phyloP scores from a whole-genome alignment of 2,113 vertebrate species.

The Anguilla japonica region DNA sequence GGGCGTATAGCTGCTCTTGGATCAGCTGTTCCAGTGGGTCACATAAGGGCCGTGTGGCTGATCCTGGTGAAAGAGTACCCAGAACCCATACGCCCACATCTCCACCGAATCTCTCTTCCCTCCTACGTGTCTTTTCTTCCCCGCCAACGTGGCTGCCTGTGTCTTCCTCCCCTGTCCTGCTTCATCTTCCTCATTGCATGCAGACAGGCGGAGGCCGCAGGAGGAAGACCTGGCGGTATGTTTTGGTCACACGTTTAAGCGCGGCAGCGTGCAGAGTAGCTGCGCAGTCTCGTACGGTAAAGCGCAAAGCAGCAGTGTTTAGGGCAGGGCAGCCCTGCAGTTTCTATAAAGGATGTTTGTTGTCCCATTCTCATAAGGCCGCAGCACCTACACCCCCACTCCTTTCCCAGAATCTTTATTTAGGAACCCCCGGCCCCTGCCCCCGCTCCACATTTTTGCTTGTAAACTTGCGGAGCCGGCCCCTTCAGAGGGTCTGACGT shows the following conservation, averaged over 20 bases:
- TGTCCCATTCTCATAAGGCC: not conserved
- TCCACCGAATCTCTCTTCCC: not conserved
- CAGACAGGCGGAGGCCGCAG: not conserved
- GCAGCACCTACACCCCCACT: not conserved
- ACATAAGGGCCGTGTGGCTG: no score
- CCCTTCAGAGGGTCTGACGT: not conserved
- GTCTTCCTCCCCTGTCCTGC: not conserved
- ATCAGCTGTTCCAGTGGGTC: not conserved
- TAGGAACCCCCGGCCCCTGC: not conserved
- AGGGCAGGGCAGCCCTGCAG: not conserved
- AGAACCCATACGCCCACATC: not conserved
- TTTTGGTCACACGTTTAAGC: not conserved
- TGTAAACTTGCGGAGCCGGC: not conserved
- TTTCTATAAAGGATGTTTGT: not conserved
- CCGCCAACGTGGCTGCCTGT: not conserved
- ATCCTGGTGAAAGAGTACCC: not conserved
- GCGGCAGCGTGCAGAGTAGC: not conserved
- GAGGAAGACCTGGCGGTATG: not conserved
- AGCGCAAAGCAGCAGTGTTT: not conserved
- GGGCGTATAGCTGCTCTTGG: not conserved
- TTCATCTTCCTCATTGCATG: not conserved
- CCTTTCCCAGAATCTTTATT: not conserved
- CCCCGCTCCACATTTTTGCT: not conserved
- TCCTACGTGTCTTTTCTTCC: no score
- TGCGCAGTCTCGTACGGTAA: not conserved